These are phyloP conservation scores for Dolomedes plantarius DNA, from an alignment of 2,888 invertebrate species.

Conservation along the genomic window DNA sequence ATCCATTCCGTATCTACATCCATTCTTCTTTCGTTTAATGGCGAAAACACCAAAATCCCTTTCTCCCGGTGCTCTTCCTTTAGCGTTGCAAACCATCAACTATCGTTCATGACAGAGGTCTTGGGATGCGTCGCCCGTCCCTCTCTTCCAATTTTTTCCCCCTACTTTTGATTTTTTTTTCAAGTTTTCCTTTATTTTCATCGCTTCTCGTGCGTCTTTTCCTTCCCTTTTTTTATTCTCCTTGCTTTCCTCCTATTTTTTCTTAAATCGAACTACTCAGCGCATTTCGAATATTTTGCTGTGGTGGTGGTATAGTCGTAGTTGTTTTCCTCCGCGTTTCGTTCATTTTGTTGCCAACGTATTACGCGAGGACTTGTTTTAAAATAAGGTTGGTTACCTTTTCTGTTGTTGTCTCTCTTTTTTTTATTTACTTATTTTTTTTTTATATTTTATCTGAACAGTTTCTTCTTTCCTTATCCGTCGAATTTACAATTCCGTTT, in stretches of 20 bases:
- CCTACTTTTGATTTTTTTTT: constrained; percentile 27
- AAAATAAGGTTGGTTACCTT: constrained; percentile 51
- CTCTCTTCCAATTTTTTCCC: background rate
- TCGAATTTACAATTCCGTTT: background rate
- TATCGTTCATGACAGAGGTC: constrained; percentile 64
- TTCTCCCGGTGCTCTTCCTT: constrained; percentile 18
- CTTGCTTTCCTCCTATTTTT: background rate
- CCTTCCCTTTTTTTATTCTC: background rate
- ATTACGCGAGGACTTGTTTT: constrained; percentile 53
- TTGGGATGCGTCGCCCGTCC: constrained; percentile 8
- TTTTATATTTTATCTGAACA: background rate
- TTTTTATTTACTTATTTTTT: constrained; percentile 10
- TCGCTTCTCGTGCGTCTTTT: constrained; percentile 28
- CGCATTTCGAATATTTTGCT: constrained; percentile 55
- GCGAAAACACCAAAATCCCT: constrained; percentile 54
- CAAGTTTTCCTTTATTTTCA: constrained; percentile 22
- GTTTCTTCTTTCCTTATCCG: background rate
- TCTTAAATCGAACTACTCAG: constrained; percentile 60
- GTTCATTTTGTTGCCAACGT: constrained; percentile 34
- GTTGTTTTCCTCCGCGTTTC: constrained; percentile 20
- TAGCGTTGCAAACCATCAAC: constrained; percentile 56
- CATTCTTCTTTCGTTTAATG: constrained; percentile 64
- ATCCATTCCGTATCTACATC: constrained; percentile 22
- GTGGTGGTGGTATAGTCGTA: constrained; percentile 26
- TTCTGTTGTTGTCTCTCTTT: background rate